phyloP scores from a whole-genome alignment of 2,888 invertebrate genomes.

The Platypus cylindrus region DNA sequence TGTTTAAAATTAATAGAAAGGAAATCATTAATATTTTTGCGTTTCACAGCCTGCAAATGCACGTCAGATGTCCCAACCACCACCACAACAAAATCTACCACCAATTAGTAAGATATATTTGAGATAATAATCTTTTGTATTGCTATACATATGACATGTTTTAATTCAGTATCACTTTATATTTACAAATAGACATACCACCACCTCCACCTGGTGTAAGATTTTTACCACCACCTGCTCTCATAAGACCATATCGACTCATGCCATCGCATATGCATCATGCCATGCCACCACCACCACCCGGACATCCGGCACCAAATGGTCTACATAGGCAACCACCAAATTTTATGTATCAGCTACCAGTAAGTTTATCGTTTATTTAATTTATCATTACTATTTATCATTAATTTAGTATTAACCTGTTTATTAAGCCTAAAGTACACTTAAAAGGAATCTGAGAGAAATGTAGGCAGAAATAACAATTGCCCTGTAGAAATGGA shows the following conservation, averaged over 20 bases:
- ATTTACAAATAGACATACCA: constrained; percentile 21
- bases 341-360: constrained; percentile 17
- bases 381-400: too few relatives aligned
- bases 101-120: constrained; percentile 26
- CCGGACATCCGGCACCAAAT: constrained; percentile 19
- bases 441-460: too few relatives aligned
- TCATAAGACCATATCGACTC: constrained; percentile 16
- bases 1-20: too few relatives aligned
- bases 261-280: constrained; percentile 26
- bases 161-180: too few relatives aligned
- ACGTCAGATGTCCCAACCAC: too few relatives aligned
- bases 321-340: constrained; percentile 20
- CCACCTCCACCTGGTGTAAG: constrained; percentile 31
- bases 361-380: too few relatives aligned
- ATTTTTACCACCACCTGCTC: constrained; percentile 19
- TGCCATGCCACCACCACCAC: constrained; percentile 23
- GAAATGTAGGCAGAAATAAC: too few relatives aligned
- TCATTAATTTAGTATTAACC: too few relatives aligned
- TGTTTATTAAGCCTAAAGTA: too few relatives aligned
- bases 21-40: too few relatives aligned
- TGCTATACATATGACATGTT: not conserved
- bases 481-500: too few relatives aligned
- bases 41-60: constrained; percentile 28
- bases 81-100: constrained; percentile 35
- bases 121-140: not conserved